Base-by-base conservation (phyloP, 2,888 invertebrate species). In the Pristionchus maxplancki region DNA sequence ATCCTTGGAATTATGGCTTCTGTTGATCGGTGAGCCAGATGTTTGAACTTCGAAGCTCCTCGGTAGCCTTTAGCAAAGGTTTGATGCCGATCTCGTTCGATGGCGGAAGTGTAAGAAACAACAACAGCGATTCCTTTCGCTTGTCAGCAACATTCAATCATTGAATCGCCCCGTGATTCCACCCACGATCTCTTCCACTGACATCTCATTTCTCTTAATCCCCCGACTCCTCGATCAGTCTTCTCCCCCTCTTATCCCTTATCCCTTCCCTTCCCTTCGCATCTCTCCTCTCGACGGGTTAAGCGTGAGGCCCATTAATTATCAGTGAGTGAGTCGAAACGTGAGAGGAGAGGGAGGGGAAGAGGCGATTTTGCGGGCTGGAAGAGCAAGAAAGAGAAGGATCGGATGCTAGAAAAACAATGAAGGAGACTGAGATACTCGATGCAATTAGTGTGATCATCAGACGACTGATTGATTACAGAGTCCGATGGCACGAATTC, bases 1-100 rank as follows among this genome's bases (percentile, higher is more conserved):
- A 89, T 88, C 0, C 44, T 92, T 31, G 90, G 90, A 0, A 87
- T 90, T 4, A 89, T 90, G 9, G 89, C 91, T 0, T 90, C 91
- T 0, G 89, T 89, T 11, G 91, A 91, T 24, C 82, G 91, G 91
- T 85, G 0, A 53, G 34, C 17, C 2, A n/a, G 31, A 67, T 13
- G 11, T 28, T 62, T 62, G 11, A 62, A 34, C 67, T 17, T 3
- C 13, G n/a, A n/a, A n/a, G n/a, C n/a, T n/a, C n/a, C n/a, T n/a
- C n/a, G n/a, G n/a, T n/a, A n/a, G n/a, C n/a, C n/a, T n/a, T n/a
- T n/a, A n/a, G n/a, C n/a, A n/a, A n/a, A n/a, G n/a, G n/a, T n/a
- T n/a, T n/a, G n/a, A n/a, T n/a, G n/a, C n/a, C n/a, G n/a, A n/a
- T n/a, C n/a, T n/a, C n/a, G n/a, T n/a, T 58, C 53, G 53, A 64